Base-by-base conservation (phyloP, 2,797 vertebrate species). In the Phylloscopus collybita region DNA sequence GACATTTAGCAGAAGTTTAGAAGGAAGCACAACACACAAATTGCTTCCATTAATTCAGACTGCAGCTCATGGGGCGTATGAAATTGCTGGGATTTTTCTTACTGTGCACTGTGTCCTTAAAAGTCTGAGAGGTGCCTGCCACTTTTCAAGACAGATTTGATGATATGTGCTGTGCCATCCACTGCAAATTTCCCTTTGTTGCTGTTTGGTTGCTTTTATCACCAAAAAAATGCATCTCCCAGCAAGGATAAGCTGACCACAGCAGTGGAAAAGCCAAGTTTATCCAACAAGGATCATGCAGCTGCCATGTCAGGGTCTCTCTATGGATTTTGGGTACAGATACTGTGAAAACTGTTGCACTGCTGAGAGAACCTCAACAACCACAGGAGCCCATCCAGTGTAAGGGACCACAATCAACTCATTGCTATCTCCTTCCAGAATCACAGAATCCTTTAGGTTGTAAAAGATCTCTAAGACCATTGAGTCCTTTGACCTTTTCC, bases 51-150 rank as follows among this genome's bases (percentile, higher is more conserved):
- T 95, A 92, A 92, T 90, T 44, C 80, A 62, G 59, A 38, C 18
- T 2, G 1, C 15, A 56, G 53, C 76, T 95, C 91, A 71, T 13
- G 29, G 7, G n/a, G 62, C 0, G 4, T 26, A 36, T 60, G 61
- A 93, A 92, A 95, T 87, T 80, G 61, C 67, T 42, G 44, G 62
- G 70, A 66, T 94, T 92, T 96, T 94, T 73, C 73, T 91, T 66
- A 91, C 85, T 75, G 69, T 62, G 79, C 19, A 32, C 44, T 80
- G 34, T 79, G 53, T 40, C 76, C 93, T 95, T 86, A 78, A 69
- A 80, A 69, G 66, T 81, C 32, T 72, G 60, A 49, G 62, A 92
- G 30, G 18, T 40, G 6, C 18, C 60, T 92, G 54, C 29, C 69
- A 75, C 69, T 87, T 85, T 80, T 70, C 72, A 40, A 49, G 57